A percentile compares a stretch with the other conserved stretches of the same genome.
These are phyloP conservation scores for Cephus runcator DNA, from an alignment of 2,888 invertebrate genomes.

Conservation along the genomic window DNA sequence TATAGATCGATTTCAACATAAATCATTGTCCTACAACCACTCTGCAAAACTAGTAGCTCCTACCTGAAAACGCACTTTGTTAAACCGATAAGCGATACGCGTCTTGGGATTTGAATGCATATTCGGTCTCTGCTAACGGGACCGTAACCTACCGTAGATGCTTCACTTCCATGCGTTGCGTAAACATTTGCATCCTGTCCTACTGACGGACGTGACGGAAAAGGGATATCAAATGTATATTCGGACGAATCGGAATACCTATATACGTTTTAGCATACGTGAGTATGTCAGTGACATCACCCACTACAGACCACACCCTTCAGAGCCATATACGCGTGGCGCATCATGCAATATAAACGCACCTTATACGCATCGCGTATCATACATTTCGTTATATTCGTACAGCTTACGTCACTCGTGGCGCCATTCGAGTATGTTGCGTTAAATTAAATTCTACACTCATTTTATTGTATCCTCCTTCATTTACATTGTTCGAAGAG, in stretches of 20 bases:
- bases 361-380: neutral
- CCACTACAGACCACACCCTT: neutral
- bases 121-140: neutral
- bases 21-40: neutral
- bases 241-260: neutral
- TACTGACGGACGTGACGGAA: neutral
- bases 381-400: neutral
- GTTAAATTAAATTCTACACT: neutral
- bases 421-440: neutral
- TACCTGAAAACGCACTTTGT: neutral
- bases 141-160: neutral
- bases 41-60: neutral
- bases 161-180: conserved; percentile 1
- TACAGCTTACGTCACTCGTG: neutral
- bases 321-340: neutral
- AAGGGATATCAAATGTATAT: neutral
- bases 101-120: neutral
- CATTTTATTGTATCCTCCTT: neutral
- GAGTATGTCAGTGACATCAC: neutral
- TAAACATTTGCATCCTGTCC: neutral
- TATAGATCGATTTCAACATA: neutral
- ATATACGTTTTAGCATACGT: neutral
- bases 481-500: neutral
- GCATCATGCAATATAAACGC: neutral
- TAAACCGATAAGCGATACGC: neutral